Conservation (phyloP, 2,797 vertebrate species). For the Pipistrellus pipistrellus region DNA sequence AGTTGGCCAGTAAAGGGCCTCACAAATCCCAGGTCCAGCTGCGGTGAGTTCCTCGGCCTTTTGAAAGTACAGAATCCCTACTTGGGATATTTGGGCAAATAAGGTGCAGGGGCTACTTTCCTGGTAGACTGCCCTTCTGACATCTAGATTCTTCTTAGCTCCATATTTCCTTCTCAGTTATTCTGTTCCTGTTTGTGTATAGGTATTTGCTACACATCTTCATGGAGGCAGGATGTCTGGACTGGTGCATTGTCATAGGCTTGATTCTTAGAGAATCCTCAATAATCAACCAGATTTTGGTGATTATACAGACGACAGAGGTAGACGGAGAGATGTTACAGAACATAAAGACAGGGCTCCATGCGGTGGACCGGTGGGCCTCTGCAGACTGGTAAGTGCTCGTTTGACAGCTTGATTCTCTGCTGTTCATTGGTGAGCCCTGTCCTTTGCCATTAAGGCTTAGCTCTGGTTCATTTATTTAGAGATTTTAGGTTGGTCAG, state of each 20-base stretch:
- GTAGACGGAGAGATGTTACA: constrained; percentile 93
- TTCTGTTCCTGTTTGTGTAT: constrained; percentile 40
- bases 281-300: constrained; percentile 95
- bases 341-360: constrained; percentile 93
- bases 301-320: constrained; percentile 94
- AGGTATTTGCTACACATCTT: constrained; percentile 99
- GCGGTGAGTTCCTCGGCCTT: constrained; percentile 89
- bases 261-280: constrained; percentile 95
- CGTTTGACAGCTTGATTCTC: background rate
- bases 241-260: constrained; percentile 97
- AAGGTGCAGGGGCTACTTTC: background rate
- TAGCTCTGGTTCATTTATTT: background rate
- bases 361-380: constrained; percentile 95
- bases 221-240: constrained; percentile 98
- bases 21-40: constrained; percentile 98
- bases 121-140: background rate
- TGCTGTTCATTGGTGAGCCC: background rate
- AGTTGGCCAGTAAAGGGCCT: constrained; percentile 97
- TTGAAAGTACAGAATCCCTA: background rate
- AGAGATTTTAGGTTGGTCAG: background rate
- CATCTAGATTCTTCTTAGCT: background rate
- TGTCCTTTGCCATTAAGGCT: background rate
- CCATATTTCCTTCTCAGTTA: background rate
- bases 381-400: constrained; percentile 94
- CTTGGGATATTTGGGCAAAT: background rate